Base-by-base conservation (phyloP, 1,140 invertebrate genomes). In the Nautilus pompilius region DNA sequence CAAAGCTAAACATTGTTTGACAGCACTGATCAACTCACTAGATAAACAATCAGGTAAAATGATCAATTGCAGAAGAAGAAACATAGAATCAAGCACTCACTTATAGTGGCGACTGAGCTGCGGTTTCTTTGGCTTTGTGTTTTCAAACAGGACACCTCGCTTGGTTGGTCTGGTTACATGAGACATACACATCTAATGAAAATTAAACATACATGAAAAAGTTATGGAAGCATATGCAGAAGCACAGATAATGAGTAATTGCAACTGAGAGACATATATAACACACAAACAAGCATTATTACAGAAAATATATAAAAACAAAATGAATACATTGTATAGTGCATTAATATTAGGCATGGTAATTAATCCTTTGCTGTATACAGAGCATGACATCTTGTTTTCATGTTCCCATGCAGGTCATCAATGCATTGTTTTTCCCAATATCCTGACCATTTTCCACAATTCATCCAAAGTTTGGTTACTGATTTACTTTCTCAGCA, bases 111-210 rank as follows among this genome's bases (percentile, higher is more conserved):
- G 84, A 65, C 93, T 96, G 0, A 99, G 86, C 67, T 96, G 93
- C 62, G 90, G 90, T 79, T 96, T 97, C 29, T 90, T 86, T 2
- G 91, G 90, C 15, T 90, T 85, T 17, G 89, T 86, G 78, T 93
- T 95, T 41, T 89, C 87, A 81, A 99, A 99, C 2, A 97, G 84
- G 0, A 87, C 84, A 0, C 96, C 97, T 68, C 96, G 87, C 29
- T 92, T 87, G 0, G 95, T 98, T 6, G 96, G 95, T 51, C 96
- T 87, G 4, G 96, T 96, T 0, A 96, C 92, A 0, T 93, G 95
- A 0, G 93, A 95, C n/a, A 99, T 80, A 63, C 98, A 98, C 60
- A 95, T 87, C 84, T 85, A 58, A 33, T 78, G 70, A 24, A 61
- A n/a, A 62, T 34, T 46, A 65, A 54, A 63, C 3, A 29, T 29